These are phyloP conservation scores for Recurvirostra avosetta DNA, from an alignment of 2,113 vertebrate species.

Conservation along the genomic window DNA sequence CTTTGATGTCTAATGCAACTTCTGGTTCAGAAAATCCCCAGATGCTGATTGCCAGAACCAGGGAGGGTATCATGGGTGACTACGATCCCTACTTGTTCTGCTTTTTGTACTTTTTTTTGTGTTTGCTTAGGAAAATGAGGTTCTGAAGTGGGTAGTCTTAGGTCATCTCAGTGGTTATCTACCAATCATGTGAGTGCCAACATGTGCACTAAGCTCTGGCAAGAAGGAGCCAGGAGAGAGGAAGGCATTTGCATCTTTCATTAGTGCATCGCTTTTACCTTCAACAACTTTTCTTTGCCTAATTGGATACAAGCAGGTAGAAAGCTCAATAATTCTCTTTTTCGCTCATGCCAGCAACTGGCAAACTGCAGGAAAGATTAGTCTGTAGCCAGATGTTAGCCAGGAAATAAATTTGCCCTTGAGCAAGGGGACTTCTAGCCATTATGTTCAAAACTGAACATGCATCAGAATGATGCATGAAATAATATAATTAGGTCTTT, in stretches of 20 bases:
- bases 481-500: not conserved
- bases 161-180: not conserved
- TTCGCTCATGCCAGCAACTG: conserved; percentile 20
- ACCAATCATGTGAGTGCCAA: not conserved
- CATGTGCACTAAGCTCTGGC: not conserved
- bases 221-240: not conserved
- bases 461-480: not conserved
- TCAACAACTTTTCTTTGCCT: conserved; percentile 22
- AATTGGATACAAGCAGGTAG: conserved; percentile 40
- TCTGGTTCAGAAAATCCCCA: not conserved
- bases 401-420: conserved; percentile 53
- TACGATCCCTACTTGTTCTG: not conserved
- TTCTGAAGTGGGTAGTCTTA: not conserved
- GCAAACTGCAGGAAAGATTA: conserved; percentile 40
- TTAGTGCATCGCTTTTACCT: not conserved
- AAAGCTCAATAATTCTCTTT: conserved; percentile 40
- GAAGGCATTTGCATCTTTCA: not conserved
- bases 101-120: not conserved
- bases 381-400: conserved; percentile 37
- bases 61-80: not conserved
- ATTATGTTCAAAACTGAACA: not conserved
- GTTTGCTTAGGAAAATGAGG: not conserved
- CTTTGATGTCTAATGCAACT: not conserved
- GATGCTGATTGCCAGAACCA: not conserved
- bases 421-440: conserved; percentile 7